Conservation (phyloP, 2,888 invertebrate species). For the Cataglyphis albicans region DNA sequence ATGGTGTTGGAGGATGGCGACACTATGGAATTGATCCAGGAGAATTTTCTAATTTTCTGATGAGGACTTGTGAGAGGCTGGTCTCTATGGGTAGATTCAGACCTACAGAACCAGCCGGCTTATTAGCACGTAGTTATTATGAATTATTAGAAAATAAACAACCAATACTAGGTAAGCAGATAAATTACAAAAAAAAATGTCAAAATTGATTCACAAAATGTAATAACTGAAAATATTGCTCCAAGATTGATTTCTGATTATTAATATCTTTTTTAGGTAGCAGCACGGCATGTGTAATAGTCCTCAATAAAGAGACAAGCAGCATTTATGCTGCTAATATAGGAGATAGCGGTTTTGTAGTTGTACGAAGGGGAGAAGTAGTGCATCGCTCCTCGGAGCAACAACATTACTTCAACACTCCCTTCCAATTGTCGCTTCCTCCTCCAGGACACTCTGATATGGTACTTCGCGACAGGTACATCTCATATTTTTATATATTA, state of each 20-base stretch:
- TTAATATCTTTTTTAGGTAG: constrained; percentile 89
- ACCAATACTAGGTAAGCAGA: constrained; percentile 92
- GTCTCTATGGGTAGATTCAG: constrained; percentile 96
- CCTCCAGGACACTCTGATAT: constrained; percentile 95
- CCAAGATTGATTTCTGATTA: background rate
- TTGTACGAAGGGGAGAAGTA: constrained; percentile 94
- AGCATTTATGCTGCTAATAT: constrained; percentile 98
- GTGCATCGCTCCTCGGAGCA: constrained; percentile 98
- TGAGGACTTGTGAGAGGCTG: constrained; percentile 97
- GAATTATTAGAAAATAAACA: constrained; percentile 97
- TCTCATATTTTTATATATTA: constrained; percentile 25
- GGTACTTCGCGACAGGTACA: constrained; percentile 95
- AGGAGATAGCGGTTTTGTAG: constrained; percentile 99
- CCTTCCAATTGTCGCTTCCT: constrained; percentile 97
- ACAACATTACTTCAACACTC: constrained; percentile 99
- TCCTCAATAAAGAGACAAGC: constrained; percentile 95
- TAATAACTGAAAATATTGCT: background rate
- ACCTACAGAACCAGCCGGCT: constrained; percentile 94
- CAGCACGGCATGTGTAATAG: constrained; percentile 98
- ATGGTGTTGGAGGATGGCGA: constrained; percentile 99
- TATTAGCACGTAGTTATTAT: constrained; percentile 96
- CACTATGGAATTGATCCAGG: constrained; percentile 99
- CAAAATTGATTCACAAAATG: constrained; percentile 5
- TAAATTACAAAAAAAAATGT: background rate
- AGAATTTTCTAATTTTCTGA: constrained; percentile 96